phyloP scores from a whole-genome alignment of 2,113 vertebrate species.

The Cromileptes altivelis region DNA sequence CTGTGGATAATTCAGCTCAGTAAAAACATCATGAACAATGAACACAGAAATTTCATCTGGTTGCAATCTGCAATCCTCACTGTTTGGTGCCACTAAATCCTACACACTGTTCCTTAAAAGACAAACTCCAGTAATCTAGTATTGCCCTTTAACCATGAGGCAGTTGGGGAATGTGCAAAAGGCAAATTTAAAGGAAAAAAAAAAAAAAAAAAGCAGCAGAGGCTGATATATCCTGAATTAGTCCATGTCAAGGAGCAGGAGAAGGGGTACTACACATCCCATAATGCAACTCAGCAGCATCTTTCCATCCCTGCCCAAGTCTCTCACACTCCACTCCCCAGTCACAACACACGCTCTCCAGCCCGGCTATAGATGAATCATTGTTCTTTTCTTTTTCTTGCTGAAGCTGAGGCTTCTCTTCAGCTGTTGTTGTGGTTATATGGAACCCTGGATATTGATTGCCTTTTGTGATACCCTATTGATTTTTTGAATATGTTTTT shows the following conservation, averaged over 20 bases:
- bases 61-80: too few species aligned
- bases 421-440: not conserved
- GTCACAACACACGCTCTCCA: not conserved
- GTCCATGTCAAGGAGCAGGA: not conserved
- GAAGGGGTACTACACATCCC: not conserved
- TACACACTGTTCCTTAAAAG: too few species aligned
- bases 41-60: too few species aligned
- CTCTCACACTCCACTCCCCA: not conserved
- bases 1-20: too few species aligned
- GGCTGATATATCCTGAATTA: not conserved
- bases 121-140: not conserved
- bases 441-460: not conserved
- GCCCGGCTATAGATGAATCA: not conserved
- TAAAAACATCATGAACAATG: too few species aligned
- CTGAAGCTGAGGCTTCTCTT: not conserved
- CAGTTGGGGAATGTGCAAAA: not conserved
- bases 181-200: not conserved
- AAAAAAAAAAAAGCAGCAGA: not conserved
- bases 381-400: not conserved
- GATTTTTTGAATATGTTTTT: not conserved
- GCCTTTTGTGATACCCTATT: slow-evolving; percentile 24
- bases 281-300: not conserved
- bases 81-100: too few species aligned
- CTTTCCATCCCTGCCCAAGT: not conserved
- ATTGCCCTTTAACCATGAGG: not conserved